Conservation (phyloP, 2,797 vertebrate species). For the Naso thynnoides region DNA sequence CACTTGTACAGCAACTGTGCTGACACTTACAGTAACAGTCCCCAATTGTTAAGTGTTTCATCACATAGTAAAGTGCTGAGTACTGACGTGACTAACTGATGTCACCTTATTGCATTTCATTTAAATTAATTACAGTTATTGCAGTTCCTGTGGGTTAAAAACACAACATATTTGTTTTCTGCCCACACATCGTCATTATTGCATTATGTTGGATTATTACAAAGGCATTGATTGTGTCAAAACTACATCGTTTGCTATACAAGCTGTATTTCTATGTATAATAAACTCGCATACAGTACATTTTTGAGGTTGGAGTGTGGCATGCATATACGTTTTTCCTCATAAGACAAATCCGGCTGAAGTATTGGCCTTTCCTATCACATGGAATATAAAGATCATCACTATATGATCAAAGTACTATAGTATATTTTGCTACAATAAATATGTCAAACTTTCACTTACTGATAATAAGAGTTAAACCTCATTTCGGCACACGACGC, state of each 20-base stretch:
- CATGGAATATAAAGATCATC: slow-evolving; percentile 45
- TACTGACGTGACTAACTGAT: slow-evolving; percentile 51
- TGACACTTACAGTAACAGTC: slow-evolving; percentile 77
- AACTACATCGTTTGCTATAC: slow-evolving; percentile 54
- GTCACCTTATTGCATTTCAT: slow-evolving; percentile 66
- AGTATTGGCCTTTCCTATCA: slow-evolving; percentile 55
- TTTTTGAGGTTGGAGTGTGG: slow-evolving; percentile 61
- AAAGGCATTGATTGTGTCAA: slow-evolving; percentile 66
- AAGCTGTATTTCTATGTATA: slow-evolving; percentile 58
- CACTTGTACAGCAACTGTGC: slow-evolving; percentile 38
- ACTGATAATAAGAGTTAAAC: slow-evolving; percentile 41
- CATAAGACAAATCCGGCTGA: slow-evolving; percentile 32
- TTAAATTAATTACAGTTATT: slow-evolving; percentile 53
- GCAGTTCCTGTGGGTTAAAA: slow-evolving; percentile 50
- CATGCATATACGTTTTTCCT: slow-evolving; percentile 71
- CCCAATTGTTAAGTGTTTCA: slow-evolving; percentile 68
- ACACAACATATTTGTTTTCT: background rate
- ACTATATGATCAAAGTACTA: slow-evolving; percentile 52
- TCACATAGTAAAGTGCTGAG: slow-evolving; percentile 78
- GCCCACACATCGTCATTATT: slow-evolving; percentile 51
- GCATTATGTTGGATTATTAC: slow-evolving; percentile 62
- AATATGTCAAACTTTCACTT: slow-evolving; percentile 52
- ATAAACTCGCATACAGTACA: slow-evolving; percentile 66
- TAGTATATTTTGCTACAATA: slow-evolving; percentile 50
- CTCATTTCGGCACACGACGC: slow-evolving; percentile 56